phyloP scores from a whole-genome alignment of 2,888 invertebrate genomes.

The Eristalinus sepulchralis region DNA sequence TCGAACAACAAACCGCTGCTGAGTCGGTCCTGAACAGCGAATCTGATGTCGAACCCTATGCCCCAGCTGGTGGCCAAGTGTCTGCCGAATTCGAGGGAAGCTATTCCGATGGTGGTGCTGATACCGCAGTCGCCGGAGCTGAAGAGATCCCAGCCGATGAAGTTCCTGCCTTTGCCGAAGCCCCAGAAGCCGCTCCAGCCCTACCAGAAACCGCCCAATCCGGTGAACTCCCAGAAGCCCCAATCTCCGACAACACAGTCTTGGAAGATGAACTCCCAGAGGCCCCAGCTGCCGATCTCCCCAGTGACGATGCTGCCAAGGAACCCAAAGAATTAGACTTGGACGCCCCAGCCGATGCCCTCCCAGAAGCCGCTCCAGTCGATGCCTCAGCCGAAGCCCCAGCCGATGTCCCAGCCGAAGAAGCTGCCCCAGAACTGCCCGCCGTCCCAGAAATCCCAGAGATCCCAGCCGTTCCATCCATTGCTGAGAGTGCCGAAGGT shows the following conservation, averaged over 20 bases:
- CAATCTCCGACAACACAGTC: constrained; percentile 52
- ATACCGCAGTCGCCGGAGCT: constrained; percentile 76
- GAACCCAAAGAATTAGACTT: constrained; percentile 78
- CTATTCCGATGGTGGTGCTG: constrained; percentile 75
- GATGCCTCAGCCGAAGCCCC: constrained; percentile 52
- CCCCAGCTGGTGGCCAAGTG: constrained; percentile 47
- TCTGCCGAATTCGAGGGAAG: constrained; percentile 62
- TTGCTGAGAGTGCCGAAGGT: constrained; percentile 9
- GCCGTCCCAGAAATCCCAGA: constrained; percentile 67
- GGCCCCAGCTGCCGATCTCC: constrained; percentile 60
- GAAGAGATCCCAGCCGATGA: constrained; percentile 72
- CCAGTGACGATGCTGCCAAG: constrained; percentile 76
- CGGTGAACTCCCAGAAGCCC: constrained; percentile 42
- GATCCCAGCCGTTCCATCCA: constrained; percentile 35
- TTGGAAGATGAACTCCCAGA: constrained; percentile 28
- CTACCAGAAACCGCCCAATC: constrained; percentile 5
- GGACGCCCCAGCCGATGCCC: constrained; percentile 72
- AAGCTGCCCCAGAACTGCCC: constrained; percentile 47
- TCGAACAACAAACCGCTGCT: constrained; percentile 41
- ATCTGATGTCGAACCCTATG: constrained; percentile 39
- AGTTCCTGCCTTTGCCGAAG: constrained; percentile 70
- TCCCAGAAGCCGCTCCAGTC: constrained; percentile 52
- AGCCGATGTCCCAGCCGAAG: constrained; percentile 51
- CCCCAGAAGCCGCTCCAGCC: constrained; percentile 12
- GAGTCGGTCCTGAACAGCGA: constrained; percentile 30